A percentile compares a stretch with the other conserved stretches of the same genome.
These are phyloP conservation scores for Aphaenogaster floridana DNA, from an alignment of 1,140 invertebrate species.

Conservation along the genomic window DNA sequence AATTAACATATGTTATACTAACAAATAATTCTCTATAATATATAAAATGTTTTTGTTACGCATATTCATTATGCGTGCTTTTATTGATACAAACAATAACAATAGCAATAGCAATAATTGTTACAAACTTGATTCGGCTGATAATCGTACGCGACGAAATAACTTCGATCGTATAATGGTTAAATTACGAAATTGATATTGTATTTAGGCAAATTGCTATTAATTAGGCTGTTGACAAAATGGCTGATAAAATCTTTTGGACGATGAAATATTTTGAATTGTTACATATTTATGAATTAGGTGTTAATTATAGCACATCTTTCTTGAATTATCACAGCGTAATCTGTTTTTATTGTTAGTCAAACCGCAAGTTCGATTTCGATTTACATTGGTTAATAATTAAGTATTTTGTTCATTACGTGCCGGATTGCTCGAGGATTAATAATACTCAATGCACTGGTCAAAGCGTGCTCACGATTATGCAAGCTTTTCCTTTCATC, in stretches of 20 bases:
- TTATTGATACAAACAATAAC: slow-evolving; percentile 42
- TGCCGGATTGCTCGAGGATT: slow-evolving; percentile 29
- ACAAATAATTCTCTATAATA: slow-evolving; percentile 33
- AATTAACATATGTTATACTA: slow-evolving; percentile 30
- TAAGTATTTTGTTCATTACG: slow-evolving; percentile 36
- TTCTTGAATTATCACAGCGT: neutral
- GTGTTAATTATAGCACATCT: neutral
- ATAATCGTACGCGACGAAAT: slow-evolving; percentile 11
- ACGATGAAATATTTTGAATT: neutral
- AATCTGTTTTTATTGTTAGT: slow-evolving; percentile 22
- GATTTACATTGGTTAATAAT: slow-evolving; percentile 29
- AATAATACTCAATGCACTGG: slow-evolving; percentile 39
- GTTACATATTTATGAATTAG: neutral
- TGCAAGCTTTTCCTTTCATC: slow-evolving; percentile 43
- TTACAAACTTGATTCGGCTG: slow-evolving; percentile 44
- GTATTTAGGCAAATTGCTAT: slow-evolving; percentile 24
- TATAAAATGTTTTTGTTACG: slow-evolving; percentile 38
- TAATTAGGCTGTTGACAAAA: slow-evolving; percentile 32
- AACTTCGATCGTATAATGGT: slow-evolving; percentile 8
- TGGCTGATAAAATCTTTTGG: neutral
- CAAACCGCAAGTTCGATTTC: neutral
- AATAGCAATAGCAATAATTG: slow-evolving; percentile 31
- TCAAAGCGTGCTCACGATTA: slow-evolving; percentile 45
- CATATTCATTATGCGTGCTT: slow-evolving; percentile 32
- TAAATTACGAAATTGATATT: slow-evolving; percentile 30